Evolutionary conservation across 2,113 vertebrate species (phyloP), one percentile per base, ranked within the genome.

Genomic region (Saimiri boliviensis): DNA sequence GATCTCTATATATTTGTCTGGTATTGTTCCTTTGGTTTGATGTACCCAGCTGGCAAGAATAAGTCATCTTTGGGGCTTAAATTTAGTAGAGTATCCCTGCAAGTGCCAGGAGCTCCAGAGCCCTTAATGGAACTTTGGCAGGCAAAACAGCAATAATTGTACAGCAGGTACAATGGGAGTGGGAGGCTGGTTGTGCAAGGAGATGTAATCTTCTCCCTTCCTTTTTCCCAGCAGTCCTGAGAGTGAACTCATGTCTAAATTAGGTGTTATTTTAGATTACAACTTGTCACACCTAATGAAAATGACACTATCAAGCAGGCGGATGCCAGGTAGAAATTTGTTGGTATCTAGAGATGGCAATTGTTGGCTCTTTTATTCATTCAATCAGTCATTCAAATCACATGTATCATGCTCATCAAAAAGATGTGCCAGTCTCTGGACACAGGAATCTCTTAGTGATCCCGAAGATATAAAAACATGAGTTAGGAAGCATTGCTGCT

Each of bases 81-180:
- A 92, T 97, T 92, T 93, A 96, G 93, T 92, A 49, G 87, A 81
- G 47, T 89, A 63, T 70, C 74, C 37, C 71, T 9, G 5, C 81
- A 94, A 91, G 68, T n/a, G 91, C 93, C 95, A 93, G 86, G 74
- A 91, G 96, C 63, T 71, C 56, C 63, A 60, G 77, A 90, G 30
- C 49, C 56, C 84, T 92, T 97, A 88, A 73, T 97, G 96, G 95
- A 87, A 90, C 74, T 60, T 91, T 88, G 92, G 95, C 80, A 97
- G 92, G 49, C 83, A 81, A 47, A 56, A 23, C 16, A 81, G 95
- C 56, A 93, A 23, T 96, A 84, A 95, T 40, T 86, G 63, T 91
- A 81, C 23, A 86, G 80, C 80, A 95, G 84, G 80, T 76, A 87
- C 56, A 37, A 30, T 54, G 80, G n/a, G 47, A 60, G 87, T 81